Evolutionary conservation across 2,888 invertebrate genomes (phyloP).

Genomic region (Frankliniella intonsa): DNA sequence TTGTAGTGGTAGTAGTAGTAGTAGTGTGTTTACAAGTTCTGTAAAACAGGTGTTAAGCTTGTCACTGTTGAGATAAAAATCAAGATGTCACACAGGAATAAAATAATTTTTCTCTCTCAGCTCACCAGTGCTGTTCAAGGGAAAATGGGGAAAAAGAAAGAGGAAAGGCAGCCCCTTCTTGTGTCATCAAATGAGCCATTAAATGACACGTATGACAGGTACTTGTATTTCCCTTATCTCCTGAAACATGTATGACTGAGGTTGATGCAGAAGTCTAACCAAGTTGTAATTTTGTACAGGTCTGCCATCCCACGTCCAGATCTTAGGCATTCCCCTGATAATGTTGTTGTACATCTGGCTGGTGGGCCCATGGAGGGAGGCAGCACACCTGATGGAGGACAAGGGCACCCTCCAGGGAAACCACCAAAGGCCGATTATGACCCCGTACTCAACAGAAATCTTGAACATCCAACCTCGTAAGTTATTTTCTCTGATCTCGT

Average conservation of each 20-base stretch:
- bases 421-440: conserved; percentile 45
- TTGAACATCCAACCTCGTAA: conserved; percentile 77
- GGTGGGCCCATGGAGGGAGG: conserved; percentile 36
- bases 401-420: conserved; percentile 36
- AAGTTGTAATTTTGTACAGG: neutral
- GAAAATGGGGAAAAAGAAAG: conserved; percentile 51
- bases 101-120: conserved; percentile 31
- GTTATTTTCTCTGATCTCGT: conserved; percentile 66
- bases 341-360: conserved; percentile 46
- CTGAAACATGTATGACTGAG: neutral
- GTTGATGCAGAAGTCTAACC: neutral
- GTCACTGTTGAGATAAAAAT: neutral
- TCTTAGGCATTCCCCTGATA: conserved; percentile 48
- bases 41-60: too few relatives aligned
- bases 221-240: neutral
- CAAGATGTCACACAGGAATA: neutral
- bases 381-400: conserved; percentile 41
- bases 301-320: conserved; percentile 43
- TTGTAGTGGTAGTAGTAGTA: neutral
- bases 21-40: too few relatives aligned
- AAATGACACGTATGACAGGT: conserved; percentile 40
- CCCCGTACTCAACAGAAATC: conserved; percentile 61
- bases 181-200: conserved; percentile 40
- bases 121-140: conserved; percentile 31
- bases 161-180: conserved; percentile 67